Base-by-base conservation (phyloP, 2,888 invertebrate genomes). In the Leptinotarsa tumamoca region DNA sequence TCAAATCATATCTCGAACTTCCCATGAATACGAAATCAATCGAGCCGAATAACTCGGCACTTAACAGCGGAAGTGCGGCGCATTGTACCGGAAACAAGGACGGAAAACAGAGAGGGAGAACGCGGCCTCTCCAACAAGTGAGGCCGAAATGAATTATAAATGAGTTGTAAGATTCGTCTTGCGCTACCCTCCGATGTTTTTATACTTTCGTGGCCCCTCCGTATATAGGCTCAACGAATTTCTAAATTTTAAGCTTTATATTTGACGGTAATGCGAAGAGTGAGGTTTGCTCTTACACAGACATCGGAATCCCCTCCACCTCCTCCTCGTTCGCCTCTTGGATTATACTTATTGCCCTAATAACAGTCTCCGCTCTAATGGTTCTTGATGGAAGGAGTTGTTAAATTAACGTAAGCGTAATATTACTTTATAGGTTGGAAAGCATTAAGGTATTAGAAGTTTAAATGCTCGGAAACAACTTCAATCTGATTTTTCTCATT, bases 131-230 rank as follows among this genome's bases (percentile, higher is more conserved):
- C 83, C 82, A 84, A 84, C 85, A 84, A 84, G 84, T 84, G 84
- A 82, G 78, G 83, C 82, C 81, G 78, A 71, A 76, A 78, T 89
- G 88, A 88, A 89, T 89, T 86, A 89, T 89, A 87, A 87, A 89
- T 88, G 88, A 87, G 84, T 84, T 84, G 87, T 88, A 89, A 89
- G 89, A 89, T 88, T 87, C 87, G 88, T 88, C 88, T 88, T 87
- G 86, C 87, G 87, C 87, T 86, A 84, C 86, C 84, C 83, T 80
- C 81, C 83, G 79, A 81, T 86, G 86, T 87, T 87, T 87, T 86
- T 86, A 85, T 86, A 84, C 85, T 84, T 84, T 83, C 85, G 83
- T 81, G 81, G 81, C 82, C 85, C 82, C 83, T 82, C 80, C 81
- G 21, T 50, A 72, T 58, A 52, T 67, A 69, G 74, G 80, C 82